Base-by-base conservation (phyloP, 2,888 invertebrate species). In the Amaurobius ferox region DNA sequence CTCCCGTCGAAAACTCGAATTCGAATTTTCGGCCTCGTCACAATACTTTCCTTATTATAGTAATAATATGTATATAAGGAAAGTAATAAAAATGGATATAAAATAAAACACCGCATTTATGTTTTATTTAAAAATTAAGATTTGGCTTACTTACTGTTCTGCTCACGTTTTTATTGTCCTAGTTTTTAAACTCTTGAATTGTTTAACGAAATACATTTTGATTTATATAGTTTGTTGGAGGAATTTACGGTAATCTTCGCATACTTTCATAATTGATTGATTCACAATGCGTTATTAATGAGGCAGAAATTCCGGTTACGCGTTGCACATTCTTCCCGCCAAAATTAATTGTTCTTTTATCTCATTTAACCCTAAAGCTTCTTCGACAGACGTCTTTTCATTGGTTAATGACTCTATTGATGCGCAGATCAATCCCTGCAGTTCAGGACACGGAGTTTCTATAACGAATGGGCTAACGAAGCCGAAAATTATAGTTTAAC, bases 271-370 rank as follows among this genome's bases (percentile, higher is more conserved):
- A 55, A 55, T 55, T 55, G 55, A 55, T 55, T 55, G 11, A 55
- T 55, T 55, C 23, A 55, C 55, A 55, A 55, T 55, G 55, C 55
- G 23, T 55, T 55, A 55, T 55, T 55, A 55, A 55, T 23, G 55
- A 55, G 55, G 55, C 55, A 55, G 55, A 55, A 55, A 55, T 55
- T 55, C 55, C 44, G 23, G 55, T 11, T 23, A 55, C 23, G 55
- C 55, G 5, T 55, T 23, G 23, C 23, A 55, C 23, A 11, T 55
- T 55, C 55, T 55, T 16, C 23, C 23, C 16, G 23, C 1, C 23
- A 55, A 55, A 55, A 55, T 55, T 55, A 55, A 55, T 55, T 55
- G 55, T 55, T 23, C 55, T 55, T 55, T 55, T 55, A 55, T 55
- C 55, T 55, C 55, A 55, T 55, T n/a, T 23, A 55, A 55, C 55